Percentiles rank a stretch among this genome's conserved stretches.
phyloP scores from a whole-genome alignment of 2,113 vertebrate genomes.

The Hyperopisus bebe region DNA sequence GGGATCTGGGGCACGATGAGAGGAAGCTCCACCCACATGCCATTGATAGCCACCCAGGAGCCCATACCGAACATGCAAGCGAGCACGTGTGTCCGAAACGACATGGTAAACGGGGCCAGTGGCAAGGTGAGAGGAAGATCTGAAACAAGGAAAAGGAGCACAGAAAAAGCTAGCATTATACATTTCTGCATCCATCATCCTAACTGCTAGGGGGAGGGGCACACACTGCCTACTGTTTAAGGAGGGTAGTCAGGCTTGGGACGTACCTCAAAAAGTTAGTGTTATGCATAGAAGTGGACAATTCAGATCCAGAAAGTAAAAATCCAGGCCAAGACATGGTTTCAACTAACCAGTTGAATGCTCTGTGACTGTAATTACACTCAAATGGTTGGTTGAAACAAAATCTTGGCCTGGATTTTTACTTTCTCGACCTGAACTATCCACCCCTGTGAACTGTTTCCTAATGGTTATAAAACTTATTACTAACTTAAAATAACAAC shows the following conservation, averaged over 20 bases:
- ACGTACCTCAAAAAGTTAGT: neutral
- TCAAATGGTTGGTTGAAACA: neutral
- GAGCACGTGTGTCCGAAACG: conserved; percentile 58
- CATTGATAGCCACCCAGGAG: conserved; percentile 79
- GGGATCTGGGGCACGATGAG: conserved; percentile 59
- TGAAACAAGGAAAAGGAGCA: conserved; percentile 36
- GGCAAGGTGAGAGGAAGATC: conserved; percentile 18
- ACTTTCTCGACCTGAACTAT: neutral
- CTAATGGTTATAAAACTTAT: neutral
- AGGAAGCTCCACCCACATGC: conserved; percentile 78
- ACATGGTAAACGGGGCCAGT: conserved; percentile 49
- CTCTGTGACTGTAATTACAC: neutral
- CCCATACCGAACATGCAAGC: conserved; percentile 70
- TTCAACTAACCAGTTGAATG: neutral
- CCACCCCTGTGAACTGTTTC: neutral
- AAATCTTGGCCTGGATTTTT: neutral
- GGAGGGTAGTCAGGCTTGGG: neutral
- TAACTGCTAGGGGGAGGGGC: neutral
- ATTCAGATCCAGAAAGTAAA: neutral
- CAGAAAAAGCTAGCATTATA: neutral
- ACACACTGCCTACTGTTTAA: neutral
- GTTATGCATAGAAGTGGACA: neutral
- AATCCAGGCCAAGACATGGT: neutral
- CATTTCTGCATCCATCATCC: neutral
- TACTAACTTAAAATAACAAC: neutral